Evolutionary conservation across 2,113 vertebrate genomes (phyloP), one percentile per base, ranked within the genome.

Genomic region (Notothenia rossii): DNA sequence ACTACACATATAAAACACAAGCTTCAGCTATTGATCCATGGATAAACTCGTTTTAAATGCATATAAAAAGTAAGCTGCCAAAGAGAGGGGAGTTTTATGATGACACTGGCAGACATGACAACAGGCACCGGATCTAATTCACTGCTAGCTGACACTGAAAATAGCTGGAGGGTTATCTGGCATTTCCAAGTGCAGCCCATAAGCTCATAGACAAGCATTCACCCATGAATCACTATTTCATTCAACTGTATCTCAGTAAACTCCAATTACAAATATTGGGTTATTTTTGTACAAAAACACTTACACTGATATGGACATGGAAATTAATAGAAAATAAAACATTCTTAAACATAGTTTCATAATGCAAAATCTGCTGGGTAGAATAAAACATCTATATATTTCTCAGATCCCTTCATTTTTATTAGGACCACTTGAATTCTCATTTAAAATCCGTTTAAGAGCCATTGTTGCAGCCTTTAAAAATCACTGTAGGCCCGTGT

Each of bases 401-500:
- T 73, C 2, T 40, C 1, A 1, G 66, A 18, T 54, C 17, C 10
- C 36, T 40, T 40, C 36, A 40, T 3, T 18, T 56, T 18, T 40
- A 48, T 40, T 68, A 12, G 36, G 12, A 54, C 45, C 29, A 14
- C 15, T 59, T 15, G 6, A 82, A 69, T 61, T 54, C 15, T 43
- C 25, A 58, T 40, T 40, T 40, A 40, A 40, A 40, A 40, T 7
- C 36, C 36, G 33, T 91, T 87, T 87, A 81, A 81, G 82, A 84
- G 67, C 75, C 65, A 75, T 87, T 89, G 87, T 85, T 83, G 73
- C 74, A 80, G 68, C 75, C 63, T 14, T 33, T 86, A 55, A 53
- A 40, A 79, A 60, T 63, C 60, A 80, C 70, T 68, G 63, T 15
- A 90, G 89, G 89, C 92, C 92, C 49, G 49, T 67, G 84, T 76